Evolutionary conservation across 2,888 invertebrate species (phyloP), one percentile per base, ranked within the genome.

Genomic region (Strigamia maritima): DNA sequence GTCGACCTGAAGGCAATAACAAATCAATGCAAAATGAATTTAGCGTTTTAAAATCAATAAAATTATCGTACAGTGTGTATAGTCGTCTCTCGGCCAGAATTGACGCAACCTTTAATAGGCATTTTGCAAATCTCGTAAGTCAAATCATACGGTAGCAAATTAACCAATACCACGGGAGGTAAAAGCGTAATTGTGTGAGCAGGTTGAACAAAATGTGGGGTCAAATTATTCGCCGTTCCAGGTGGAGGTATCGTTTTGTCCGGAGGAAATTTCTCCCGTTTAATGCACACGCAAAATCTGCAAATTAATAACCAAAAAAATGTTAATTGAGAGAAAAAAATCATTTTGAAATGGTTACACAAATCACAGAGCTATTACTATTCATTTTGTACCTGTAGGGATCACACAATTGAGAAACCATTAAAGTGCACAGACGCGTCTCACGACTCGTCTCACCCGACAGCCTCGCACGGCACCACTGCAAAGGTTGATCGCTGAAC

Each of bases 141-240:
- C 78, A 89, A 82, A 81, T 89, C 89, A 75, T 87, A 85, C 0
- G 98, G 98, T 78, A 98, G 89, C 80, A 98, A 89, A 89, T 98
- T 98, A 81, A 92, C 91, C 3, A 98, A 85, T 19, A 92, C 86
- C 22, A 98, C 88, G 0, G 95, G 94, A 31, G 97, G 93, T 82
- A 94, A 88, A 75, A 99, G 87, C 2, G 91, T 90, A 81, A 98
- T 91, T 19, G 92, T 91, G 86, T 98, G 98, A 0, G 94, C 97
- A 6, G 97, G 94, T 81, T 94, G 90, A 4, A 81, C 80, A 80
- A 81, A 80, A 80, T 49, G 10, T 4, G 60, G 44, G n/a, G 35
- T 16, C 16, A 24, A 24, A 19, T 80, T 79, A 8, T 80, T 79
- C 28, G 80, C 82, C 76, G 82, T 82, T 3, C 80, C 80, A 82